Conservation (phyloP, 2,888 invertebrate species). For the Sarcophaga variegata region DNA sequence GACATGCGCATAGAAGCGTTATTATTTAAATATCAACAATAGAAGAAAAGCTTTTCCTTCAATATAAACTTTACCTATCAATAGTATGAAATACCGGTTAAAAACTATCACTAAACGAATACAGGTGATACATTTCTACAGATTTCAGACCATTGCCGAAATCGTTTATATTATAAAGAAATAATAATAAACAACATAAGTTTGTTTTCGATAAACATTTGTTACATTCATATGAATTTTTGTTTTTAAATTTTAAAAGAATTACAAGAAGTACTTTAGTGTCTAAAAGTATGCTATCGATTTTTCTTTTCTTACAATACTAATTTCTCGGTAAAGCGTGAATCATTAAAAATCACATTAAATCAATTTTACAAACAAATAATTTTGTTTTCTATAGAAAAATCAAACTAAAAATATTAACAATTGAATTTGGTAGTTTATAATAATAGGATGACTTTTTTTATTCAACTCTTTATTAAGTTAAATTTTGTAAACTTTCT, state of each 20-base stretch:
- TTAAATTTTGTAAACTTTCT: background rate
- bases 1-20: background rate
- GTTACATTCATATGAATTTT: too few relatives aligned
- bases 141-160: too few relatives aligned
- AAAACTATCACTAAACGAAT: background rate
- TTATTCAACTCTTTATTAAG: too few relatives aligned
- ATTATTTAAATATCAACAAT: background rate
- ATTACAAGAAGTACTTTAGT: background rate
- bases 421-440: too few relatives aligned
- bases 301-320: constrained; percentile 30
- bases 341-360: background rate
- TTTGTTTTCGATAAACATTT: background rate
- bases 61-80: background rate
- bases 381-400: too few relatives aligned
- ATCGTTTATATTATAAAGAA: too few relatives aligned
- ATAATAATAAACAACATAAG: background rate
- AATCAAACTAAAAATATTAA: too few relatives aligned
- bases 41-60: background rate
- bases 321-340: background rate
- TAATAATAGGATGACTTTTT: too few relatives aligned
- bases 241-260: background rate
- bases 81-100: background rate
- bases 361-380: too few relatives aligned
- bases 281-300: constrained; percentile 56
- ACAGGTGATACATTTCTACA: background rate